A percentile compares a stretch with the other conserved stretches of the same genome.
Conservation (phyloP, 2,797 vertebrate genomes). For the Lacerta bilineata region DNA sequence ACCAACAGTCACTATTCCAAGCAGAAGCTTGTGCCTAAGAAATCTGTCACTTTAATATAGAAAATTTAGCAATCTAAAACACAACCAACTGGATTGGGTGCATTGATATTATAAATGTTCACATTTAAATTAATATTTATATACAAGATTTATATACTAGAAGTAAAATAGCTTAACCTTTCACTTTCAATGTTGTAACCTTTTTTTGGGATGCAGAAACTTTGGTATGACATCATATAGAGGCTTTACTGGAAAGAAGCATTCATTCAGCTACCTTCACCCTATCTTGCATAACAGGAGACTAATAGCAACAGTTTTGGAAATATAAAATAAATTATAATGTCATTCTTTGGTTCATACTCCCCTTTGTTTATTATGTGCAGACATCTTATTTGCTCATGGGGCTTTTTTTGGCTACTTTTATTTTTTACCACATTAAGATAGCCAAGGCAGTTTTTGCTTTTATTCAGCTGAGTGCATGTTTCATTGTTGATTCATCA, state of each 20-base stretch:
- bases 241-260: background rate
- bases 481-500: background rate
- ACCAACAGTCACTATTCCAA: constrained; percentile 40
- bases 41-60: constrained; percentile 25
- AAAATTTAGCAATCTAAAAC: constrained; percentile 38
- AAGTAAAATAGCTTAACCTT: background rate
- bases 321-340: background rate
- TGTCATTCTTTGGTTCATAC: background rate
- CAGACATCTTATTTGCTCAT: background rate
- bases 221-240: background rate
- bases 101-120: background rate
- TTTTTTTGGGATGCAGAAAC: background rate
- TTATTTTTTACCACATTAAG: background rate
- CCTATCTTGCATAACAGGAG: background rate
- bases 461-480: background rate
- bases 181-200: background rate
- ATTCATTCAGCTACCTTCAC: background rate
- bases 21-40: background rate
- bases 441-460: background rate
- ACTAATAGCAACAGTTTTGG: background rate
- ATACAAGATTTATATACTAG: background rate
- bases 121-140: background rate
- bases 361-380: background rate
- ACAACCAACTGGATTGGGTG: background rate
- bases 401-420: background rate